A percentile compares a stretch with the other conserved stretches of the same genome.
Conservation (phyloP, 2,888 invertebrate genomes). For the Tipula helvola region DNA sequence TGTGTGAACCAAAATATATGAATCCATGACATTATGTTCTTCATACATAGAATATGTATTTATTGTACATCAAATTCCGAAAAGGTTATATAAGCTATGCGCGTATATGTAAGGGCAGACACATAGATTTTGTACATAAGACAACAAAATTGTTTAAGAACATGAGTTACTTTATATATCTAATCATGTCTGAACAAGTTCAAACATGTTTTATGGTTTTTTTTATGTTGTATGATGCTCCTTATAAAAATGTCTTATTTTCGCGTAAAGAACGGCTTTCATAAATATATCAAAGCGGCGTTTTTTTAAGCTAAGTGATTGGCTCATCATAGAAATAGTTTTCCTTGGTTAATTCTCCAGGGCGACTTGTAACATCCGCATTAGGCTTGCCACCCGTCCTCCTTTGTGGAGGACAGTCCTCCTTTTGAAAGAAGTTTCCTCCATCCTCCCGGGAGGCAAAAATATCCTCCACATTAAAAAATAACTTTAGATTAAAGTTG, state of each 20-base stretch:
- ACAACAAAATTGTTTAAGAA: neutral
- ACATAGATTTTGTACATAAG: neutral
- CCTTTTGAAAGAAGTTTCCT: no score
- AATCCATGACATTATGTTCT: neutral
- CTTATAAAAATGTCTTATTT: neutral
- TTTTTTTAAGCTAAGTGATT: no score
- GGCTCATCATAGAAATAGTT: no score
- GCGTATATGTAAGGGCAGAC: neutral
- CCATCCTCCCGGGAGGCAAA: no score
- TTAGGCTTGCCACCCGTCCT: no score
- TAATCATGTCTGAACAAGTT: conserved; percentile 6
- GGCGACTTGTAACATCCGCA: no score
- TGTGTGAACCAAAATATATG: neutral
- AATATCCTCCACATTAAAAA: no score
- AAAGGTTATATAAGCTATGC: neutral
- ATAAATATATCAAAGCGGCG: no score
- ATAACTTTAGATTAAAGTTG: no score
- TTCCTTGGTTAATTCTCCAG: no score
- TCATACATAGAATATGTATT: neutral
- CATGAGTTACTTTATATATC: neutral
- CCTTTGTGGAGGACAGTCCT: no score
- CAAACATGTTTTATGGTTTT: neutral
- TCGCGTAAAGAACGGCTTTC: neutral
- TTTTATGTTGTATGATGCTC: neutral
- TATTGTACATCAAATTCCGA: neutral